Evolutionary conservation across 2,888 invertebrate genomes (phyloP).

Genomic region (Lithophane ornitopus): DNA sequence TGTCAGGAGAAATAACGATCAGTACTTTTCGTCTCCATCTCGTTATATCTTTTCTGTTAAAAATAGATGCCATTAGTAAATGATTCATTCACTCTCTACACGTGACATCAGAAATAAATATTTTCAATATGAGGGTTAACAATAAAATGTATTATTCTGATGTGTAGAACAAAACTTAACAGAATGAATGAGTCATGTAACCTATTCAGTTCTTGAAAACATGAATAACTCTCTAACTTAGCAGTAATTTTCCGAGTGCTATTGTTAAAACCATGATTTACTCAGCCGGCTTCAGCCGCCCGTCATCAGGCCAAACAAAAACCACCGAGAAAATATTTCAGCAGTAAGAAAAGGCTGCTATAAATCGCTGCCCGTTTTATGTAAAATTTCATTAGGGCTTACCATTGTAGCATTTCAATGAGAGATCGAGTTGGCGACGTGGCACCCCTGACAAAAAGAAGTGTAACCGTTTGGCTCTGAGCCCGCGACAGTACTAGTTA

Average conservation of each 20-base stretch:
- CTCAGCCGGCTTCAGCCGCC: constrained; percentile 25
- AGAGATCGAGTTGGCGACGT: constrained; percentile 43
- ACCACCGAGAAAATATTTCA: constrained; percentile 50
- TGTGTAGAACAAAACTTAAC: neutral
- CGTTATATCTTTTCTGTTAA: neutral
- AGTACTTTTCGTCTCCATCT: neutral
- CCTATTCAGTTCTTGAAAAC: constrained; percentile 20
- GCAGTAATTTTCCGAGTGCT: constrained; percentile 36
- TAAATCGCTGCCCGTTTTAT: constrained; percentile 52
- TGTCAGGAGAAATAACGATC: no score
- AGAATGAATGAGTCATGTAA: constrained; percentile 9
- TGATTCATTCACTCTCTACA: neutral
- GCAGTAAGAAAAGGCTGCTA: constrained; percentile 51
- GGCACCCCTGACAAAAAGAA: constrained; percentile 70
- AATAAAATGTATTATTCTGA: neutral
- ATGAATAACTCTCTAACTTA: constrained; percentile 13
- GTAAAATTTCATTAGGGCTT: constrained; percentile 62
- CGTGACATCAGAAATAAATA: neutral
- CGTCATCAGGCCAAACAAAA: constrained; percentile 52
- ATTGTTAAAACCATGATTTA: constrained; percentile 53
- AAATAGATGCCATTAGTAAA: constrained; percentile 9
- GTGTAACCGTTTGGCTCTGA: constrained; percentile 72
- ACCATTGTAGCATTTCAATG: constrained; percentile 54
- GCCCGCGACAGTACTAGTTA: constrained; percentile 60
- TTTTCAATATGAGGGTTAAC: neutral